Evolutionary conservation across 2,113 vertebrate species (phyloP), one percentile per base, ranked within the genome.

Genomic region (Lophura nycthemera): DNA sequence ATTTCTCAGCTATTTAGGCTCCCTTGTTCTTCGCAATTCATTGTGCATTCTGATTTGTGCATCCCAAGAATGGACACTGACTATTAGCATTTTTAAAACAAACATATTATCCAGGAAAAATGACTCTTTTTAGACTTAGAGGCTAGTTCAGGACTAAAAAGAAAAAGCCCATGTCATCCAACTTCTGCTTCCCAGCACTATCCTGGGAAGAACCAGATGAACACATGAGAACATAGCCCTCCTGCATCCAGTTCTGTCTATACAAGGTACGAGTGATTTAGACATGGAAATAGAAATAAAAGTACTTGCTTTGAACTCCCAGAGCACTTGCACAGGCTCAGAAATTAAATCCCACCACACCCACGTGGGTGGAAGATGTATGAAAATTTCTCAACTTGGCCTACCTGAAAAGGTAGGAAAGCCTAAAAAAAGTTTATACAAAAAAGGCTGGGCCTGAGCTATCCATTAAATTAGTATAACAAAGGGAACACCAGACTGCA

Each of bases 321-420:
- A 48, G 76, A 60, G 79, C 36, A 91, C 48, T 79, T 67, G 76
- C 50, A 92, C 21, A 72, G 34, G 71, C 64, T 88, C 75, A 88
- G 71, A 77, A 96, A 95, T 88, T 73, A 89, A 96, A 83, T 50
- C 74, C 88, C 90, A 96, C 90, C 95, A 94, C 92, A 91, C 92
- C 93, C 85, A 91, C 59, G 75, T 92, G 82, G 88, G 86, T 88
- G 88, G 88, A 95, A 94, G 54, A 11, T 74, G 19, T 89, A 92
- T 87, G 79, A 91, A 95, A 96, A 94, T 96, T 45, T 64, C 21
- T 89, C 71, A 89, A 76, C 82, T 85, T 82, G 85, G 92, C 91
- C 78, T 92, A 93, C 82, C 89, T 93, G 91, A 91, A 95, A 93
- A 91, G 71, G 91, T 40, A 85, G 84, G 79, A 91, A 54, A 86